These are phyloP conservation scores for Drosophila stalkeri DNA, from an alignment of 2,888 invertebrate species.

Conservation along the genomic window DNA sequence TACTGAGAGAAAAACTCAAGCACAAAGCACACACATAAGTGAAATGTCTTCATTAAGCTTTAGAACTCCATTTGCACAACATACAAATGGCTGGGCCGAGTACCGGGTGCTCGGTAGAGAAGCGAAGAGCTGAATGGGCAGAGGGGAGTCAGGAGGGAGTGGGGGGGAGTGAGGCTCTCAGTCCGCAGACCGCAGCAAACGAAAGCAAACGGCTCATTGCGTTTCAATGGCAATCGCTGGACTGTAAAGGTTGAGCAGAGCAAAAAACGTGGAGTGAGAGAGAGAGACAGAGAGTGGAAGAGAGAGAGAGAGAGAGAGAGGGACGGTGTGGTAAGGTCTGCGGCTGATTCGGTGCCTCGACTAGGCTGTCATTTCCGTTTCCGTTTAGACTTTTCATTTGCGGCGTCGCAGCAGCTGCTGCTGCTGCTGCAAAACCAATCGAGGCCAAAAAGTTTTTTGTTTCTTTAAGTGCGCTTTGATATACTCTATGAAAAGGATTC, in stretches of 20 bases:
- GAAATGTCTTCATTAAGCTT: constrained; percentile 57
- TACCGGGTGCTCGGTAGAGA: neutral
- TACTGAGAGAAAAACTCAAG: constrained; percentile 19
- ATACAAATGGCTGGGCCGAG: constrained; percentile 14
- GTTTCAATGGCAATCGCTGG: constrained; percentile 58
- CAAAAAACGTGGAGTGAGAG: neutral
- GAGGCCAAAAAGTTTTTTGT: constrained; percentile 14
- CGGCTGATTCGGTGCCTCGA: constrained; percentile 11
- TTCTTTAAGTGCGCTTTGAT: neutral
- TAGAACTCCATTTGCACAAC: constrained; percentile 55
- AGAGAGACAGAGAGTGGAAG: neutral
- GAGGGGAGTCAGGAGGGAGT: neutral
- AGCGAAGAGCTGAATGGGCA: neutral
- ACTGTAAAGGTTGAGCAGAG: constrained; percentile 30
- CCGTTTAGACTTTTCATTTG: constrained; percentile 56
- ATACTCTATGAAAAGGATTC: neutral
- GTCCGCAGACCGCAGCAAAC: constrained; percentile 46
- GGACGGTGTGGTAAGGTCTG: constrained; percentile 4
- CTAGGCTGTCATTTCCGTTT: constrained; percentile 57
- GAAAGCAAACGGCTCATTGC: constrained; percentile 54
- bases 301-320: neutral
- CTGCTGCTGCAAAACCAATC: constrained; percentile 38
- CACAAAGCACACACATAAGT: constrained; percentile 21
- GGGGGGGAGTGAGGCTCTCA: neutral
- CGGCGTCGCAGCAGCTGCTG: constrained; percentile 8